phyloP scores from a whole-genome alignment of 2,113 vertebrate species.

The Casuarius casuarius region DNA sequence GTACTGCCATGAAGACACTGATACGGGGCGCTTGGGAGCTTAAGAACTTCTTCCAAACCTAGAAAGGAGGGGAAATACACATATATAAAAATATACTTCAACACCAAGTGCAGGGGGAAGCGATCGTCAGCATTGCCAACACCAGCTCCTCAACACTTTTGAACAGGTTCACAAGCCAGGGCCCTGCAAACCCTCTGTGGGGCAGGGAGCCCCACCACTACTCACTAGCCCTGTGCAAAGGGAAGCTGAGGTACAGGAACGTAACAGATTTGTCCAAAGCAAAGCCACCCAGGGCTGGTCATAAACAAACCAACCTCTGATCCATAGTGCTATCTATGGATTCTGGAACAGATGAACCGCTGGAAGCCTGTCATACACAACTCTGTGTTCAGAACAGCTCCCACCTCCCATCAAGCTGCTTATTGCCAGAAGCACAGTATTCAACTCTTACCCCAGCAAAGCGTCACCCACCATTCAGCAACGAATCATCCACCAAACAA shows the following conservation, averaged over 20 bases:
- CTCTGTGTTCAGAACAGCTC: background rate
- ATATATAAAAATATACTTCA: fast-evolving
- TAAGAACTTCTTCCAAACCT: conserved; percentile 92
- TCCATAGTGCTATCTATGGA: background rate
- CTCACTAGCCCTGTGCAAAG: fast-evolving
- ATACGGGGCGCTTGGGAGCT: conserved; percentile 74
- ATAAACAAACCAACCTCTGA: background rate
- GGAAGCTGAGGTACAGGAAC: background rate
- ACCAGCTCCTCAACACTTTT: background rate
- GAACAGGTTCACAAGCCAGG: background rate
- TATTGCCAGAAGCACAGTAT: background rate
- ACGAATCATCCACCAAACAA: background rate
- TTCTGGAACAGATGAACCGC: background rate
- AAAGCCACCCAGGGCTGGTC: background rate
- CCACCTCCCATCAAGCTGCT: background rate
- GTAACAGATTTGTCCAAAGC: background rate
- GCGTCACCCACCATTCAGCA: background rate
- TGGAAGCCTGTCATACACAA: background rate
- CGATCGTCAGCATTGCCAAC: fast-evolving
- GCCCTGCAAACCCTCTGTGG: background rate
- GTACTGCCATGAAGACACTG: conserved; percentile 96
- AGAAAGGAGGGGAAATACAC: background rate
- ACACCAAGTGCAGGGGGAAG: background rate
- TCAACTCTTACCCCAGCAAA: background rate
- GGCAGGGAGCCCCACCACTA: background rate